These are phyloP conservation scores for Drosophila azteca DNA, from an alignment of 1,140 invertebrate species.

Conservation along the genomic window DNA sequence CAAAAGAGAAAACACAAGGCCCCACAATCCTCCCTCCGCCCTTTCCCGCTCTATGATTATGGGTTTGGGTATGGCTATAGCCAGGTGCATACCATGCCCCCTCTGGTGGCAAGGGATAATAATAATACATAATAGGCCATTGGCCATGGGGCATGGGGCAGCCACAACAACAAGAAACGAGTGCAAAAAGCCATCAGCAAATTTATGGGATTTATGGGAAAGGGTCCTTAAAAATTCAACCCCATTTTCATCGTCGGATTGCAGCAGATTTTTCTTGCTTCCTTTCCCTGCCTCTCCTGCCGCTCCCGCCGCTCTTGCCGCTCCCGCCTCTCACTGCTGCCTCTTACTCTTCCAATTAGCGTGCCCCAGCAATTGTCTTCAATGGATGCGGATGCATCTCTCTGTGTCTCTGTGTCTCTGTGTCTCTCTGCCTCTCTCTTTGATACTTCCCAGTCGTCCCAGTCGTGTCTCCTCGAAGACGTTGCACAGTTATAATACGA, in stretches of 20 bases:
- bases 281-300: neutral
- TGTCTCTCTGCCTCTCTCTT: too few relatives aligned
- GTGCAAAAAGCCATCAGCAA: slow-evolving; percentile 55
- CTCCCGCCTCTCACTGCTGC: slow-evolving; percentile 35
- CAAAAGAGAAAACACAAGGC: slow-evolving; percentile 46
- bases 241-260: slow-evolving; percentile 24
- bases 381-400: slow-evolving; percentile 14
- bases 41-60: slow-evolving; percentile 5
- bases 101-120: slow-evolving; percentile 27
- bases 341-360: slow-evolving; percentile 54
- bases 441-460: too few relatives aligned
- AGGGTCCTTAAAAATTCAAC: slow-evolving; percentile 33
- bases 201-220: slow-evolving; percentile 55
- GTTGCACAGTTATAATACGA: slow-evolving; percentile 62
- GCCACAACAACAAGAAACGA: slow-evolving; percentile 17
- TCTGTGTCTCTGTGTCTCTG: too few relatives aligned
- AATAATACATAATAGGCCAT: slow-evolving; percentile 58
- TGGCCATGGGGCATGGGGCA: neutral
- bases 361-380: slow-evolving; percentile 55
- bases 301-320: neutral
- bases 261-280: slow-evolving; percentile 21
- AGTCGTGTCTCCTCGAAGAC: too few relatives aligned
- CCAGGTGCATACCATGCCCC: slow-evolving; percentile 48
- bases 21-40: neutral
- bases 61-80: neutral